Evolutionary conservation across 2,888 invertebrate genomes (phyloP).

Genomic region (Orgyia antiqua): DNA sequence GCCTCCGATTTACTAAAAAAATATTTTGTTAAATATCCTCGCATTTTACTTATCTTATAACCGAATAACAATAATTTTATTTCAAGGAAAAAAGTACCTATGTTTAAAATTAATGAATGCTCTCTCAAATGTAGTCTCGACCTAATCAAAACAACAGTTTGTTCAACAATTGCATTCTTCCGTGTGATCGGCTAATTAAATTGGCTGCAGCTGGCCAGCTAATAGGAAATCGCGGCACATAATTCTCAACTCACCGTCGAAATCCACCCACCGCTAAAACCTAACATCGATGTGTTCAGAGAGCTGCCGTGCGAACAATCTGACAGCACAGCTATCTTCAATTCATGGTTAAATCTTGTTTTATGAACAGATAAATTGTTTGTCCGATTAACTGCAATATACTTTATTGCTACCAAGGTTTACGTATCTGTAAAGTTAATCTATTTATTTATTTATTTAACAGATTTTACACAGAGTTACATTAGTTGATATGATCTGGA

Average conservation of each 20-base stretch:
- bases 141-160: conserved; percentile 29
- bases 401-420: conserved; percentile 13
- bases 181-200: conserved; percentile 73
- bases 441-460: no score
- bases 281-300: conserved; percentile 12
- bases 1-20: no score
- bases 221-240: conserved; percentile 60
- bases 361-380: conserved; percentile 12
- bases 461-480: no score
- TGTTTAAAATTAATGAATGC: no score
- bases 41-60: no score
- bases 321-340: conserved; percentile 16
- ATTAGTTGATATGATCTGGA: no score
- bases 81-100: no score
- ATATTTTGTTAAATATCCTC: no score
- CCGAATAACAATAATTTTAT: no score
- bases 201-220: conserved; percentile 43
- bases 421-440: no score
- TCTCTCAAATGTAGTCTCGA: conserved; percentile 9
- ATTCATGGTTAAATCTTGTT: conserved; percentile 19
- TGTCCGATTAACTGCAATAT: conserved; percentile 21
- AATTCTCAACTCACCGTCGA: conserved; percentile 42
- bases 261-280: conserved; percentile 34
- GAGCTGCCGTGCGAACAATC: conserved; percentile 18
- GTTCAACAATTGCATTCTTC: conserved; percentile 47